phyloP scores from a whole-genome alignment of 2,797 vertebrate species.

The Mallotus villosus region DNA sequence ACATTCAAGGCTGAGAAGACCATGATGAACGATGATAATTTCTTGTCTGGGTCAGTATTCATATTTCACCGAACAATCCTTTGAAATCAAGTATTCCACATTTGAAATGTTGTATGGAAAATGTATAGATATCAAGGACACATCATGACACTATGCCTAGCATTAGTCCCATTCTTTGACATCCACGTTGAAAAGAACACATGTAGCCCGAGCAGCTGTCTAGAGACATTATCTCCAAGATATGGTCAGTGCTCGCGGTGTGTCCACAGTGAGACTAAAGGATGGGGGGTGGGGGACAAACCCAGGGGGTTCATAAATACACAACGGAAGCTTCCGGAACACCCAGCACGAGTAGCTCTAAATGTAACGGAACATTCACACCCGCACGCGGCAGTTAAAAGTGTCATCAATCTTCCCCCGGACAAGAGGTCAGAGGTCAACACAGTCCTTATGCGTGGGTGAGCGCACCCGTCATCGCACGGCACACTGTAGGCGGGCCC shows the following conservation, averaged over 20 bases:
- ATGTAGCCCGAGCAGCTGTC: conserved; percentile 32
- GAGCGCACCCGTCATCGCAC: conserved; percentile 5
- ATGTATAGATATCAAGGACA: not conserved
- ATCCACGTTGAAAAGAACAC: conserved; percentile 29
- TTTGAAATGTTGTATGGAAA: not conserved
- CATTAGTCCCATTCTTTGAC: not conserved
- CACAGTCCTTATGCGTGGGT: too few relatives aligned
- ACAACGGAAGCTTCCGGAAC: conserved; percentile 44
- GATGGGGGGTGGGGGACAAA: conserved; percentile 26
- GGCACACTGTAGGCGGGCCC: conserved; percentile 35
- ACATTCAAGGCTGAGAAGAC: too few relatives aligned
- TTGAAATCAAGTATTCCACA: not conserved
- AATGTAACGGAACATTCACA: conserved; percentile 1
- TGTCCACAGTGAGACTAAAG: not conserved
- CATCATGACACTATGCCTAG: not conserved
- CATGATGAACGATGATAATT: too few relatives aligned
- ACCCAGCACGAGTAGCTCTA: not conserved
- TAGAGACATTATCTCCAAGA: conserved; percentile 18
- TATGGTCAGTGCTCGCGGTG: too few relatives aligned
- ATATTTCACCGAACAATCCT: not conserved
- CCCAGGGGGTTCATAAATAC: conserved; percentile 53
- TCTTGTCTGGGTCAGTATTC: too few relatives aligned
- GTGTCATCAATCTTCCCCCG: too few relatives aligned
- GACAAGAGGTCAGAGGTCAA: not conserved
- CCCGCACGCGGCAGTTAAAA: too few relatives aligned